Conservation (phyloP, 1,140 invertebrate species). For the Battus philenor region DNA sequence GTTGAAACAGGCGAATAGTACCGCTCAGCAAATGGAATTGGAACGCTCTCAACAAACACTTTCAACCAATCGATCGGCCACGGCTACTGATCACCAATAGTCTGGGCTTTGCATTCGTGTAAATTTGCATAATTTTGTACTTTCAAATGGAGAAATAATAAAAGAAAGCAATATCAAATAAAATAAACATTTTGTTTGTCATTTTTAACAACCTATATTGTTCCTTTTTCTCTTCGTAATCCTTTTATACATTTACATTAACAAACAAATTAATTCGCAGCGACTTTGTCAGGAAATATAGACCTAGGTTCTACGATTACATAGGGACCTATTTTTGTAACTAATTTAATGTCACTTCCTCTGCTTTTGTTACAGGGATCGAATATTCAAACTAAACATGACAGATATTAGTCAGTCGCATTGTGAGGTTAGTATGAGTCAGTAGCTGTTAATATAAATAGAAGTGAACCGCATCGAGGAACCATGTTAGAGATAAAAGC, state of each 20-base stretch:
- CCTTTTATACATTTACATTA: too few relatives aligned
- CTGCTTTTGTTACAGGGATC: constrained; percentile 79
- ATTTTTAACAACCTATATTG: too few relatives aligned
- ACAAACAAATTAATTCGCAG: too few relatives aligned
- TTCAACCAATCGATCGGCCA: constrained; percentile 15
- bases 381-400: constrained; percentile 82
- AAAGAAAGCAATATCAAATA: too few relatives aligned
- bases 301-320: too few relatives aligned
- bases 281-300: too few relatives aligned
- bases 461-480: constrained; percentile 12
- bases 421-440: constrained; percentile 79
- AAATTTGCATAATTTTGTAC: constrained; percentile 1
- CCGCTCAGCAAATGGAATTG: constrained; percentile 15
- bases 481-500: constrained; percentile 28
- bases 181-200: too few relatives aligned
- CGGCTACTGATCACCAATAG: constrained; percentile 14
- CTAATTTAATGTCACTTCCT: constrained; percentile 15
- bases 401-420: constrained; percentile 83
- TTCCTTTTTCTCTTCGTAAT: too few relatives aligned
- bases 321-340: constrained; percentile 15
- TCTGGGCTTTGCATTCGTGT: constrained; percentile 13
- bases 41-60: constrained; percentile 18
- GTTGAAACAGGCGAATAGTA: constrained; percentile 5
- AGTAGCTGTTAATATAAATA: constrained; percentile 8
- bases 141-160: constrained; percentile 8